These are phyloP conservation scores for Carollia perspicillata DNA, from an alignment of 2,113 vertebrate genomes.

Conservation along the genomic window DNA sequence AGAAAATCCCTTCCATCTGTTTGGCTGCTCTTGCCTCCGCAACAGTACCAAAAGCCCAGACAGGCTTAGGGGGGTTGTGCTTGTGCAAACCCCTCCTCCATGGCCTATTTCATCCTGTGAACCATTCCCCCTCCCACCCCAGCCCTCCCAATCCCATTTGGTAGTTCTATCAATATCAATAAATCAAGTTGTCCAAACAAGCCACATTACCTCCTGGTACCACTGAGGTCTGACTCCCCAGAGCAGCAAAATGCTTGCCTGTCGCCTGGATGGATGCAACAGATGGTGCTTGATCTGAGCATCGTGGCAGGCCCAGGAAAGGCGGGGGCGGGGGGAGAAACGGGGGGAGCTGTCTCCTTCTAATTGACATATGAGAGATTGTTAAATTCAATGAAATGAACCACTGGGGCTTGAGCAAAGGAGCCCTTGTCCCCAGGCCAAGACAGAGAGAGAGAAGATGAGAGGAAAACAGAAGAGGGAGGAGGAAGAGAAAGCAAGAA, in stretches of 20 bases:
- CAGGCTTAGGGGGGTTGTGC: not conserved
- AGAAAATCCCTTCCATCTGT: conserved; percentile 60
- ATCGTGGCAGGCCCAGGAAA: not conserved
- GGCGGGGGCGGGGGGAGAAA: not conserved
- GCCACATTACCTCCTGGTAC: conserved; percentile 9
- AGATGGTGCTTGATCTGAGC: conserved; percentile 27
- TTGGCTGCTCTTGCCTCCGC: not conserved
- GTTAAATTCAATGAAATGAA: conserved; percentile 40
- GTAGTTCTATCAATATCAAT: conserved; percentile 52
- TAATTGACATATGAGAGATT: conserved; percentile 43
- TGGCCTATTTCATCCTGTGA: not conserved
- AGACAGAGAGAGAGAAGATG: rapidly evolving
- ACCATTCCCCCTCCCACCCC: not conserved
- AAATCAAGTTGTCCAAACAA: conserved; percentile 65
- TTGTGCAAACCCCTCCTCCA: not conserved
- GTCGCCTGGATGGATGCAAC: conserved; percentile 22
- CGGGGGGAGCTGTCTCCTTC: not conserved
- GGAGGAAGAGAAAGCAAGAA: not conserved
- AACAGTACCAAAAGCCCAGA: not conserved
- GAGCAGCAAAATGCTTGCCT: not conserved
- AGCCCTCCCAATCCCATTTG: not conserved
- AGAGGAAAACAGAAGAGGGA: rapidly evolving
- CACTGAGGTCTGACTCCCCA: not conserved
- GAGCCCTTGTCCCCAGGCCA: not conserved
- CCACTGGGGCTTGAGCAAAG: not conserved